phyloP scores from a whole-genome alignment of 2,113 vertebrate genomes.

The Myotis davidii region DNA sequence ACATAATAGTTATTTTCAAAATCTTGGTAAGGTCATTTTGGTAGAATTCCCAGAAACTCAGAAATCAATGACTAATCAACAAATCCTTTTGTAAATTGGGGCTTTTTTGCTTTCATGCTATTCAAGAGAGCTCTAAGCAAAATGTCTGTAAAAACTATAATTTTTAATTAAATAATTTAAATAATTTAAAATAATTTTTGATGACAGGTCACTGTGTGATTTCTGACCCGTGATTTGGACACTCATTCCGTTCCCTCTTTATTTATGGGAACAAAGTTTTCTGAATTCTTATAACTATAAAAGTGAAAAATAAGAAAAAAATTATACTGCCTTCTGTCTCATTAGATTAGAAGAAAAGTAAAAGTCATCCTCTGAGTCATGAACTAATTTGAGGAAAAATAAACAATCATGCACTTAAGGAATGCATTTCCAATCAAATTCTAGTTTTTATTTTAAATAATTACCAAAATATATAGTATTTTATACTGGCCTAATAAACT shows the following conservation, averaged over 20 bases:
- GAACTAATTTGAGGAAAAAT: not conserved
- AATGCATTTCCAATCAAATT: conserved; percentile 2
- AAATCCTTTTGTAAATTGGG: conserved; percentile 2
- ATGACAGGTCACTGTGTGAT: not conserved
- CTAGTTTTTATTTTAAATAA: conserved; percentile 1
- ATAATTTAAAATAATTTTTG: not conserved
- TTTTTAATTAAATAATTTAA: not conserved
- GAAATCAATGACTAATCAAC: conserved; percentile 20
- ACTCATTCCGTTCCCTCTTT: not conserved
- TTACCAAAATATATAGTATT: conserved; percentile 13
- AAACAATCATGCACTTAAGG: conserved; percentile 1
- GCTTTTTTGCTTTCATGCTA: not conserved
- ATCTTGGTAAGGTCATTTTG: not conserved
- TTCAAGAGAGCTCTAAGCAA: not conserved
- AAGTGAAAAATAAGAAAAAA: not conserved
- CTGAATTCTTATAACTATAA: not conserved
- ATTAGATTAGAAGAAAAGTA: not conserved
- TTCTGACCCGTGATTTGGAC: not conserved
- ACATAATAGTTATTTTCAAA: not conserved
- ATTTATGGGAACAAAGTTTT: not conserved
- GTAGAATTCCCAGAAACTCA: conserved; percentile 6
- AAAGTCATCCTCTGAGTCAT: not conserved
- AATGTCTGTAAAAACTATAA: not conserved
- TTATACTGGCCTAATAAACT: not conserved
- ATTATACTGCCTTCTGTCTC: not conserved